These are phyloP conservation scores for Eurytoma californica DNA, from an alignment of 2,888 invertebrate genomes.

Conservation along the genomic window DNA sequence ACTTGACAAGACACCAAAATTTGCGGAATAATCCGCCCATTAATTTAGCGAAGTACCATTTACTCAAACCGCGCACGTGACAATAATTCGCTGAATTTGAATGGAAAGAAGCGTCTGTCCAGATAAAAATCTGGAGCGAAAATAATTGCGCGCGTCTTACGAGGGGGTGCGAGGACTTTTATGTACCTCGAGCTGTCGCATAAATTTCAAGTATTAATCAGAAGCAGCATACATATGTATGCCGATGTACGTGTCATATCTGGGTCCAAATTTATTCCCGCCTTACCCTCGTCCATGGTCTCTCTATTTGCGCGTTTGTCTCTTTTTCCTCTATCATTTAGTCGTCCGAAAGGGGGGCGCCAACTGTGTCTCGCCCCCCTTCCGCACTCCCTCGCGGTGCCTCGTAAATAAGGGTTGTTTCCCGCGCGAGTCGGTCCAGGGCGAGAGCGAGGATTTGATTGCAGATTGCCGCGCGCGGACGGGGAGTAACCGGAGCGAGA, in stretches of 20 bases:
- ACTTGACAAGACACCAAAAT: too few relatives aligned
- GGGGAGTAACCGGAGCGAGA: background rate
- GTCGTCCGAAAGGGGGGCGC: constrained; percentile 63
- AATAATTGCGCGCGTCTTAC: too few relatives aligned
- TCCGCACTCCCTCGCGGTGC: constrained; percentile 59
- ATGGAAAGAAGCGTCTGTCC: too few relatives aligned
- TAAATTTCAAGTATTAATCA: constrained; percentile 23
- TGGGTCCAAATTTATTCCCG: constrained; percentile 35
- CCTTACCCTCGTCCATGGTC: constrained; percentile 13
- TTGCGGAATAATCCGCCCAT: too few relatives aligned
- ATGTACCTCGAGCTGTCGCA: constrained; percentile 4
- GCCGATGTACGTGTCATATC: constrained; percentile 35
- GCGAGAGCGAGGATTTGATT: constrained; percentile 68
- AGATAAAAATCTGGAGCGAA: too few relatives aligned
- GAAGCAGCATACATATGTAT: constrained; percentile 41
- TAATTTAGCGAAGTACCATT: too few relatives aligned
- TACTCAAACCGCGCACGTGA: too few relatives aligned
- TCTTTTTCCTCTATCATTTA: constrained; percentile 72
- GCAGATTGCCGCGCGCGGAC: constrained; percentile 59
- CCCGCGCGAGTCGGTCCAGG: constrained; percentile 61
- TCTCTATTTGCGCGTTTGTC: constrained; percentile 62
- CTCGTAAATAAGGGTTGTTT: constrained; percentile 68
- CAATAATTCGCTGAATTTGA: too few relatives aligned
- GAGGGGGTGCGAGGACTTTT: background rate
- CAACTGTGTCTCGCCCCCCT: constrained; percentile 56